Base-by-base conservation (phyloP, 2,113 vertebrate species). In the Sminthopsis crassicaudata region DNA sequence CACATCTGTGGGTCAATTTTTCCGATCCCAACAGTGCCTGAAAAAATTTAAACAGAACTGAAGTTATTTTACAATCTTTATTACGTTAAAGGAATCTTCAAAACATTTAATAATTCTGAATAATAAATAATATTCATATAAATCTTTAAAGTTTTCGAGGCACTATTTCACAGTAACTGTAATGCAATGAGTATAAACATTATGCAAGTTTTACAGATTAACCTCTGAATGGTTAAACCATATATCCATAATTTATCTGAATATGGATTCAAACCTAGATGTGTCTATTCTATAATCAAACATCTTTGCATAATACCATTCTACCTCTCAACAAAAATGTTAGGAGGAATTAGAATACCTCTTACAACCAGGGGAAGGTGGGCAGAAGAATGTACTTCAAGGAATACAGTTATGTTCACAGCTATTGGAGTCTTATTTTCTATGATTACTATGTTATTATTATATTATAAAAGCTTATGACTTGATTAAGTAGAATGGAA, bases 1-100 rank as follows among this genome's bases (percentile, higher is more conserved):
- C 46, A 48, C 24, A 90, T 90, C 89, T 46, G 26, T 90, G 89
- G 36, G 14, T 90, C 46, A 27, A 27, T 90, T 46, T 90, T 90
- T 90, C 92, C 94, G 95, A 93, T 97, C 94, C 95, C 97, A 96
- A 89, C 10, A 93, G 24, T 96, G 30, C 92, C 96, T 97, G 95
- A 96, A 98, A 98, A 76, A 76, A 76, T 76, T 95, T 90, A 97
- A 96, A 30, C 95, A 90, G 95, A 96, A 96, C 50, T 67, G 51
- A 27, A 88, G 19, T 97, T 96, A 98, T n/a, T 96, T 92, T 50
- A 8, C 24, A 48, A 90, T 26, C 46, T 26, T 46, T 22, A 27
- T 90, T 46, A 30, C 23, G 16, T 90, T 46, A 30, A 90, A 90
- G 25, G 42, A 90, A 89, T 0, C 12, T n/a, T 67, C 16, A 67